Evolutionary conservation across 2,888 invertebrate species (phyloP).

Genomic region (Scaptomyza polygonia): DNA sequence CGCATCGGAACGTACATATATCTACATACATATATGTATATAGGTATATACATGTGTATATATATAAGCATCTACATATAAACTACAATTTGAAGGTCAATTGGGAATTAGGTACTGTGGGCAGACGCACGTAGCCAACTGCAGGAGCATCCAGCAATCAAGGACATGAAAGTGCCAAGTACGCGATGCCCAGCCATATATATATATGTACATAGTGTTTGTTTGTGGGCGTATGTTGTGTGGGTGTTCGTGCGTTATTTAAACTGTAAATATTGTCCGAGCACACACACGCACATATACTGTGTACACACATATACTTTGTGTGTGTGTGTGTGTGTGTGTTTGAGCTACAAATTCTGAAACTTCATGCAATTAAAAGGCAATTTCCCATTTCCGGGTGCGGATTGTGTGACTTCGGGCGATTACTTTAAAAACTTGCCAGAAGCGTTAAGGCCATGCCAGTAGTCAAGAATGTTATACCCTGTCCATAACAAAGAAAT

Average conservation of each 20-base stretch:
- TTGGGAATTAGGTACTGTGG: slow-evolving; percentile 46
- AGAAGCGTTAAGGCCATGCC: no score
- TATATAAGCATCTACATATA: slow-evolving; percentile 23
- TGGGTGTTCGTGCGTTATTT: slow-evolving; percentile 33
- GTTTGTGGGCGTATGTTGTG: slow-evolving; percentile 11
- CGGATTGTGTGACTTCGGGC: slow-evolving; percentile 49
- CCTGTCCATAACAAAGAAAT: neutral
- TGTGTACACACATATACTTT: no score
- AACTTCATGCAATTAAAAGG: slow-evolving; percentile 68
- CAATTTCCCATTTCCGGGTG: slow-evolving; percentile 61
- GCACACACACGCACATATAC: neutral
- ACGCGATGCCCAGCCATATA: neutral
- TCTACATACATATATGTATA: neutral
- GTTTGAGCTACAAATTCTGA: slow-evolving; percentile 20
- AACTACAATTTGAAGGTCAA: slow-evolving; percentile 55
- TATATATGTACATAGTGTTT: neutral
- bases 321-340: slow-evolving; percentile 2
- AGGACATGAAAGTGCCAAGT: slow-evolving; percentile 52
- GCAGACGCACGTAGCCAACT: slow-evolving; percentile 41
- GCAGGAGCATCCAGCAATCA: slow-evolving; percentile 50
- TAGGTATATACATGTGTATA: neutral
- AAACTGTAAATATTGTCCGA: slow-evolving; percentile 63
- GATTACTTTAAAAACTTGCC: slow-evolving; percentile 44
- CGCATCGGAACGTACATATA: slow-evolving; percentile 37
- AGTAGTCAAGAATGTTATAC: slow-evolving; percentile 9